A percentile compares a stretch with the other conserved stretches of the same genome.
Conservation (phyloP, 1,140 invertebrate genomes). For the Gryllus bimaculatus region DNA sequence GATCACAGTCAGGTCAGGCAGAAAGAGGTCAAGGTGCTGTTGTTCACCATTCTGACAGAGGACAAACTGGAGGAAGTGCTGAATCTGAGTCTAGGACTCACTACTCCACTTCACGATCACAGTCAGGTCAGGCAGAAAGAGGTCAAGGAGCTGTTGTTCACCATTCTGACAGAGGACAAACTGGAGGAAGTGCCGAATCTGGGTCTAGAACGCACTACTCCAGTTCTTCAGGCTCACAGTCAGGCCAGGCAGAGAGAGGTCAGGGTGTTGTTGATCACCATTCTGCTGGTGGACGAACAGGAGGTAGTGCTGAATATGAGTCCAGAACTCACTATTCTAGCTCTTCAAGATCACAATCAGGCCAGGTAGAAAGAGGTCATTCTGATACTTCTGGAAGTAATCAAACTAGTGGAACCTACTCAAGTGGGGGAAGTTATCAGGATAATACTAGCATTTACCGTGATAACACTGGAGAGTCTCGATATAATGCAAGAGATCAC, state of each 20-base stretch:
- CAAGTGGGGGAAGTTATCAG: not conserved
- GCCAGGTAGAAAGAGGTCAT: no score
- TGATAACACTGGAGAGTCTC: not conserved
- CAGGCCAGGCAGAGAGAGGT: no score
- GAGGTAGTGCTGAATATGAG: no score
- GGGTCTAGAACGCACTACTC: no score
- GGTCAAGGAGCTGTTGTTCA: no score
- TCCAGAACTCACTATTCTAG: no score
- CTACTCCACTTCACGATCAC: not conserved
- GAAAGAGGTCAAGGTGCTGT: not conserved
- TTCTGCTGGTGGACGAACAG: no score
- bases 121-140: not conserved
- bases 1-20: not conserved
- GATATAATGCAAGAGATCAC: not conserved
- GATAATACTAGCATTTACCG: not conserved
- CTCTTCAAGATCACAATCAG: no score
- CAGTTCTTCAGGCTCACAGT: no score
- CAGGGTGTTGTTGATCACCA: no score
- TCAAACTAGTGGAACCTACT: not conserved
- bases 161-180: no score
- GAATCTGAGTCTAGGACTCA: slow-evolving; percentile 11
- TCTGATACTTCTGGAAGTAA: not conserved
- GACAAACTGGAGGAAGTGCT: not conserved
- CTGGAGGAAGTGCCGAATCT: no score
- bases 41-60: not conserved